These are phyloP conservation scores for Stigmatopora argus DNA, from an alignment of 2,113 vertebrate genomes.

Conservation along the genomic window DNA sequence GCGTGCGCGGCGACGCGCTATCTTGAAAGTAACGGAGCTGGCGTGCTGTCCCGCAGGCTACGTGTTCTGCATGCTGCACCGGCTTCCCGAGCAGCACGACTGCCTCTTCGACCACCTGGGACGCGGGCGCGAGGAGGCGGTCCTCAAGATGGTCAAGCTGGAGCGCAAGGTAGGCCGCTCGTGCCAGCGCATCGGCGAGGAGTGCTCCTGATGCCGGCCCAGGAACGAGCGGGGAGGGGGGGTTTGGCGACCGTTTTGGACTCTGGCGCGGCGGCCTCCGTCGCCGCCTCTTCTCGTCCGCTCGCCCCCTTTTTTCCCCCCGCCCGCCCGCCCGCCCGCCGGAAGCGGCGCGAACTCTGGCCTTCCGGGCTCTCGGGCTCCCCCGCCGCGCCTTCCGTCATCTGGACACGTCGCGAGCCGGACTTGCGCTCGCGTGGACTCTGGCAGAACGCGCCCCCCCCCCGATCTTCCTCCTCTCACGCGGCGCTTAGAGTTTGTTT, in stretches of 20 bases:
- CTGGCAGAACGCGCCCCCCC: not conserved
- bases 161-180: conserved; percentile 98
- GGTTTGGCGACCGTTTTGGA: conserved; percentile 16
- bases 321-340: too few relatives aligned
- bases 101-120: conserved; percentile 97
- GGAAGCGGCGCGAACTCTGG: conserved; percentile 20
- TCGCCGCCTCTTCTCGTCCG: conserved; percentile 56
- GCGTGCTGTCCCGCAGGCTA: conserved; percentile 70
- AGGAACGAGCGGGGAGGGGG: not conserved
- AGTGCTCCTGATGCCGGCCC: conserved; percentile 82
- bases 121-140: conserved; percentile 91
- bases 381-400: conserved; percentile 1
- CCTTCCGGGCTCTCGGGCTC: conserved; percentile 24
- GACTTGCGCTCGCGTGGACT: conserved; percentile 45
- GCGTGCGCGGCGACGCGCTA: too few relatives aligned
- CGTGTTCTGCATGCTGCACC: conserved; percentile 95
- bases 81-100: conserved; percentile 93
- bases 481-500: conserved; percentile 15
- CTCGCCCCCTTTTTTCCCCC: too few relatives aligned
- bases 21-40: not conserved
- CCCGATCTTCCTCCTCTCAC: conserved; percentile 14
- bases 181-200: conserved; percentile 96
- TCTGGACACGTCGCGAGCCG: not conserved
- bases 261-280: conserved; percentile 23
- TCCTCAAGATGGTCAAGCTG: conserved; percentile 98